Evolutionary conservation across 2,888 invertebrate species (phyloP).

Genomic region (Latrodectus hesperus): DNA sequence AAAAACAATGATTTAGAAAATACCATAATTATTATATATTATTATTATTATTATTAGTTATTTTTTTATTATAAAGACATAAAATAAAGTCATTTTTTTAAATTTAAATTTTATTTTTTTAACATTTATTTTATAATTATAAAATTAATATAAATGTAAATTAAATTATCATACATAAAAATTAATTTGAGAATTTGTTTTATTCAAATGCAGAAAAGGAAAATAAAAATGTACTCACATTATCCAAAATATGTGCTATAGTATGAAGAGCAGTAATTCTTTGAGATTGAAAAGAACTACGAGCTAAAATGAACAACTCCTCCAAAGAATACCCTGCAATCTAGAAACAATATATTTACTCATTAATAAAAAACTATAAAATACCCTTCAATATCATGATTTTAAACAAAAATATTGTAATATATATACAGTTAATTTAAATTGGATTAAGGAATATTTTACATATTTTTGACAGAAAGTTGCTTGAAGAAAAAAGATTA

Average conservation of each 20-base stretch:
- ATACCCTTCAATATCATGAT: no score
- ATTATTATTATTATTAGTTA: no score
- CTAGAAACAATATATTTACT: conserved; percentile 68
- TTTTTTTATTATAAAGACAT: not conserved
- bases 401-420: no score
- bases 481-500: no score
- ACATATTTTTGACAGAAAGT: no score
- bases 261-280: conserved; percentile 86
- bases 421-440: no score
- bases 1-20: no score
- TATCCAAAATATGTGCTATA: conserved; percentile 82
- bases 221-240: conserved; percentile 72
- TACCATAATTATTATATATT: not conserved
- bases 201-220: not conserved
- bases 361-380: not conserved
- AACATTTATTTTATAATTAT: no score
- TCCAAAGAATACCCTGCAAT: conserved; percentile 89
- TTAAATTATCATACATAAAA: no score
- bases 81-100: not conserved
- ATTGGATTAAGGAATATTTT: no score
- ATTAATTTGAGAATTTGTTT: no score
- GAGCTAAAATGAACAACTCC: conserved; percentile 87
- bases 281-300: conserved; percentile 85
- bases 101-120: not conserved
- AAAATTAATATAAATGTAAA: no score